These are phyloP conservation scores for Paedocypris sp. DNA, from an alignment of 2,113 vertebrate species.

Conservation along the genomic window DNA sequence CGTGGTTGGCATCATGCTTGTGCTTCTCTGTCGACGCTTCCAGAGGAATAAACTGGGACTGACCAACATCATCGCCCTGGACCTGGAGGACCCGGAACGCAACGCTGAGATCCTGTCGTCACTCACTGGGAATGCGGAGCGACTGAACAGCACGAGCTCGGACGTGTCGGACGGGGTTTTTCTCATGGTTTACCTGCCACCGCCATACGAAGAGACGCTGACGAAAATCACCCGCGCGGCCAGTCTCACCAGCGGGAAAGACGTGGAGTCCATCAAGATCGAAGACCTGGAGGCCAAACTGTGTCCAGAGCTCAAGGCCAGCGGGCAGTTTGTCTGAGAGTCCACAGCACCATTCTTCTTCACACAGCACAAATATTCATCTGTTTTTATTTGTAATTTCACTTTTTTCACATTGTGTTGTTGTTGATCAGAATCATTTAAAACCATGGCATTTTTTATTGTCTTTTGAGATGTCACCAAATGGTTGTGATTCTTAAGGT, in stretches of 20 bases:
- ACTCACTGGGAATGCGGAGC: constrained; percentile 44
- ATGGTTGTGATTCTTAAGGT: too few species aligned
- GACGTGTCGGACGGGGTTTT: constrained; percentile 57
- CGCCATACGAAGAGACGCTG: constrained; percentile 77
- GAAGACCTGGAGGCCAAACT: constrained; percentile 52
- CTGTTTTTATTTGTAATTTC: too few species aligned
- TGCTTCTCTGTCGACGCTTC: constrained; percentile 63
- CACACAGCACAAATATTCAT: too few species aligned
- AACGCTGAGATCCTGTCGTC: constrained; percentile 51
- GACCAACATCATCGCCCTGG: constrained; percentile 65
- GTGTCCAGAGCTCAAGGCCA: constrained; percentile 44
- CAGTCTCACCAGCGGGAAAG: constrained; percentile 54
- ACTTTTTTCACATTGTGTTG: too few species aligned
- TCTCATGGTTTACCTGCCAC: constrained; percentile 63
- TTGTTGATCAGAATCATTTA: too few species aligned
- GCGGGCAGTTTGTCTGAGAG: constrained; percentile 35
- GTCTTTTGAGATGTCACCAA: too few species aligned
- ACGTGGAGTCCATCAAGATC: constrained; percentile 45
- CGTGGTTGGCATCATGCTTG: constrained; percentile 65
- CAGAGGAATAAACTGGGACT: constrained; percentile 46
- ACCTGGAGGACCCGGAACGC: constrained; percentile 52
- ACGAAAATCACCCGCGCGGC: constrained; percentile 57
- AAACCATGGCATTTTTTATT: too few species aligned
- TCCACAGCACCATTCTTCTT: too few species aligned
- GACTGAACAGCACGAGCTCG: constrained; percentile 54